Percentiles rank a stretch among this genome's conserved stretches.
Evolutionary conservation across 2,113 vertebrate species (phyloP).

Genomic region (Tychaedon coryphoeus): DNA sequence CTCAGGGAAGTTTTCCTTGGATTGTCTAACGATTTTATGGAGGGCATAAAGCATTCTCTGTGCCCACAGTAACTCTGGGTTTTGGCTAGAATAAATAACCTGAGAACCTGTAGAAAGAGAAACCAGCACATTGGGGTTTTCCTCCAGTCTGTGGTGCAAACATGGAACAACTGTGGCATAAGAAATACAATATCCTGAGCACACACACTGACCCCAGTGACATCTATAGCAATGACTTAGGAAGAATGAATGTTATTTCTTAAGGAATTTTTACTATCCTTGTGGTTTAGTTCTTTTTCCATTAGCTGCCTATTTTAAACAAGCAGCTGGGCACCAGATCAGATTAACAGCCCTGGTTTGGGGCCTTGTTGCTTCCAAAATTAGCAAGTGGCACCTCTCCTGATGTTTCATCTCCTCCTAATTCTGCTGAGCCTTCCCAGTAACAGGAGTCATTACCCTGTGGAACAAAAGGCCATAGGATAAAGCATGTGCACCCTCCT

Average conservation of each 20-base stretch:
- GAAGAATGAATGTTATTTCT: neutral
- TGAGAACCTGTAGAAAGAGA: neutral
- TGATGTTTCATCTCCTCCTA: neutral
- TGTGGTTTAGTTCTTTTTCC: neutral
- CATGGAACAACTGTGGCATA: rapidly evolving
- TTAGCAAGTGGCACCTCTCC: neutral
- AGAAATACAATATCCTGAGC: neutral
- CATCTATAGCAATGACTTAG: neutral
- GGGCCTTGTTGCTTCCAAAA: neutral
- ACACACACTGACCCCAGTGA: rapidly evolving
- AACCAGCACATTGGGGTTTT: neutral
- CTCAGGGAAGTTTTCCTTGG: neutral
- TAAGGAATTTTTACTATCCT: neutral
- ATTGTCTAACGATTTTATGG: neutral
- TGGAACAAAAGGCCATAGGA: neutral
- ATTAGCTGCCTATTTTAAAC: neutral
- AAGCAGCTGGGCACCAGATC: neutral
- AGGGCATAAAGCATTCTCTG: neutral
- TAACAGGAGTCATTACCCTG: neutral
- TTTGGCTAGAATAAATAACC: neutral
- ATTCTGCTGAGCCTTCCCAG: neutral
- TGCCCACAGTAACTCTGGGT: neutral
- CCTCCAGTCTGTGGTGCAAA: neutral
- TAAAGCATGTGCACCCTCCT: neutral
- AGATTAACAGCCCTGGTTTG: neutral